Percentiles rank a stretch among this genome's conserved stretches.
Evolutionary conservation across 2,797 vertebrate genomes (phyloP).

Genomic region (Dendrocincla tyrannina): DNA sequence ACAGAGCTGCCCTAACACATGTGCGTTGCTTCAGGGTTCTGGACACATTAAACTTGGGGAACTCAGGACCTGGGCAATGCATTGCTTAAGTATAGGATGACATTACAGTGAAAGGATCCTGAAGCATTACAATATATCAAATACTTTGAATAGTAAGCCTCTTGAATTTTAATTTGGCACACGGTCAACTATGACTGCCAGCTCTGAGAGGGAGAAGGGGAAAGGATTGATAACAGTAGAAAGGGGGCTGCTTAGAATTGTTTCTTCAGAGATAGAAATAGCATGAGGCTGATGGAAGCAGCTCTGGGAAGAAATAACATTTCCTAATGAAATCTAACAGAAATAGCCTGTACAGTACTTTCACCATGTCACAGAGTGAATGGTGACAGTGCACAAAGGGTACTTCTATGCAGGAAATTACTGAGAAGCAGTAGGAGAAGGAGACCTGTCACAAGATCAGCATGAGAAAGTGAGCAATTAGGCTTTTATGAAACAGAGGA

Average conservation of each 20-base stretch:
- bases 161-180: conserved; percentile 33
- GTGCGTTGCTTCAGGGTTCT: neutral
- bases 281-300: neutral
- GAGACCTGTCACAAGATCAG: conserved; percentile 4
- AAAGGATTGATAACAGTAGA: neutral
- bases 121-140: neutral
- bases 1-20: conserved; percentile 1
- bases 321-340: neutral
- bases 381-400: neutral
- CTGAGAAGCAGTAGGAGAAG: neutral
- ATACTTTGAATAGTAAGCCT: neutral
- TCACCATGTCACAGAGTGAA: conserved; percentile 8
- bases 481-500: neutral
- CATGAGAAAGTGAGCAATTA: conserved; percentile 47
- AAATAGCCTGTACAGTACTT: neutral
- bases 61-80: neutral
- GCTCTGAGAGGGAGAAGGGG: neutral
- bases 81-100: neutral
- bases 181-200: neutral
- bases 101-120: neutral
- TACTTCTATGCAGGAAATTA: conserved; percentile 5
- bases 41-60: neutral
- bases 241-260: neutral
- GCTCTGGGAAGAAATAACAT: neutral
- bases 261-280: conserved; percentile 12